Percentiles rank a stretch among this genome's conserved stretches.
phyloP scores from a whole-genome alignment of 2,888 invertebrate genomes.

The Notodonta ziczac region DNA sequence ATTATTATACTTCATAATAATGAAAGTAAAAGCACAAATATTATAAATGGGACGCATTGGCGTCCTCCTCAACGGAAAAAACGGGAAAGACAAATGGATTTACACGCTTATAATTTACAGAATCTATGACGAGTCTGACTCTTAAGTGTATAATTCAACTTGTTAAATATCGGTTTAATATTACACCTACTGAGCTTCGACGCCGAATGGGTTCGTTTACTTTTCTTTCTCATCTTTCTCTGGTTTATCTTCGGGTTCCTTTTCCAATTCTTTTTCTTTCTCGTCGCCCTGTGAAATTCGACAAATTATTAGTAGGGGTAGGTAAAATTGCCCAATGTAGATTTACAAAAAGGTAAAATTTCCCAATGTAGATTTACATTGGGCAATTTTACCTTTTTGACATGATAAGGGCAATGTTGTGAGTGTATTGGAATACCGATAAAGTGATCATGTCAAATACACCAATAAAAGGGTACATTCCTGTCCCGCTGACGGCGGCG shows the following conservation, averaged over 20 bases:
- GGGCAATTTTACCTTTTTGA: too few species aligned
- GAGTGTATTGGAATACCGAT: too few species aligned
- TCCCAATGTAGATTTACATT: too few species aligned
- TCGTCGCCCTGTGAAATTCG: slow-evolving; percentile 86
- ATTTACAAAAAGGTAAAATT: too few species aligned
- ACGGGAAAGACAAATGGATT: slow-evolving; percentile 83
- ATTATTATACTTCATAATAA: slow-evolving; percentile 39
- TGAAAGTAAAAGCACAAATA: slow-evolving; percentile 47
- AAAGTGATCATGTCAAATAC: too few species aligned
- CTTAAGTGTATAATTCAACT: slow-evolving; percentile 61
- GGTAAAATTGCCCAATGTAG: too few species aligned
- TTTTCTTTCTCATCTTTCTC: slow-evolving; percentile 81
- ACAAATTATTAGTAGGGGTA: background rate
- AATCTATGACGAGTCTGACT: slow-evolving; percentile 71
- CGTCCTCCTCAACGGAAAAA: slow-evolving; percentile 59
- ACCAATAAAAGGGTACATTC: too few species aligned
- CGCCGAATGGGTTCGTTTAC: slow-evolving; percentile 43
- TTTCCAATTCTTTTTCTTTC: slow-evolving; percentile 86
- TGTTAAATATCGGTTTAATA: slow-evolving; percentile 42
- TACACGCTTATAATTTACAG: slow-evolving; percentile 76
- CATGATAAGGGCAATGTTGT: too few species aligned
- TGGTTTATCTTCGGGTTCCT: slow-evolving; percentile 89
- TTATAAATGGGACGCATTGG: slow-evolving; percentile 45
- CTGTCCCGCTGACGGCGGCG: too few species aligned
- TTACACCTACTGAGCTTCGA: slow-evolving; percentile 30